Evolutionary conservation across 1,140 invertebrate genomes (phyloP).

Genomic region (Saxidomus purpurata): DNA sequence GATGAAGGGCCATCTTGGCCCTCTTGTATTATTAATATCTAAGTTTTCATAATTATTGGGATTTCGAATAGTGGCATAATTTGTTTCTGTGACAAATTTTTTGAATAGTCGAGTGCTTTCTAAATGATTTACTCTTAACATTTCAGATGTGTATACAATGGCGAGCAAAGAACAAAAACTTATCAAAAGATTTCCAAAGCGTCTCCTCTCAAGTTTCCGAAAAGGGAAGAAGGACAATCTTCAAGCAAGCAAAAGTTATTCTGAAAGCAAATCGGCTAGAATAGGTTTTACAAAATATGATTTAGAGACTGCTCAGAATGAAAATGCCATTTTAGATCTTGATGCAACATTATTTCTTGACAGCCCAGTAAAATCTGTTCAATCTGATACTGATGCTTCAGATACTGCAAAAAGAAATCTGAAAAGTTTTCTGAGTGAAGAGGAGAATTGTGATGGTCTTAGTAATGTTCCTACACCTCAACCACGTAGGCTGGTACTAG

Average conservation of each 20-base stretch:
- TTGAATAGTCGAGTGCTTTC: no score
- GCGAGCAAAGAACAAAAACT: conserved; percentile 29
- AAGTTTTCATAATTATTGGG: no score
- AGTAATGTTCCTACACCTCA: conserved; percentile 40
- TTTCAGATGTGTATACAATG: conserved; percentile 54
- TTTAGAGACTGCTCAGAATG: conserved; percentile 25
- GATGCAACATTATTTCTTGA: conserved; percentile 19
- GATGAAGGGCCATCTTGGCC: no score
- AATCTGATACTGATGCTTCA: neutral
- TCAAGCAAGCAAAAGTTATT: neutral
- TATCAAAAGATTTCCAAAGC: conserved; percentile 27
- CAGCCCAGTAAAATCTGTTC: neutral
- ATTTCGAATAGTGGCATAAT: no score
- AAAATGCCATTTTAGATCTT: conserved; percentile 35
- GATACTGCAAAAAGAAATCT: conserved; percentile 23
- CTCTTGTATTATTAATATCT: no score
- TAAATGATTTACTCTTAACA: no score
- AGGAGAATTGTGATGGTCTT: neutral
- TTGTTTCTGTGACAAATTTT: no score
- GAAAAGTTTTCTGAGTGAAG: neutral
- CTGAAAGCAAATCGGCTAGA: neutral
- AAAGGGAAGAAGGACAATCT: conserved; percentile 29
- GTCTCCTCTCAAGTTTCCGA: conserved; percentile 52
- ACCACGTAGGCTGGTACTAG: conserved; percentile 3
- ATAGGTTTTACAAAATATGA: conserved; percentile 13